Evolutionary conservation across 2,888 invertebrate genomes (phyloP).

Genomic region (Drosophila quinaria): DNA sequence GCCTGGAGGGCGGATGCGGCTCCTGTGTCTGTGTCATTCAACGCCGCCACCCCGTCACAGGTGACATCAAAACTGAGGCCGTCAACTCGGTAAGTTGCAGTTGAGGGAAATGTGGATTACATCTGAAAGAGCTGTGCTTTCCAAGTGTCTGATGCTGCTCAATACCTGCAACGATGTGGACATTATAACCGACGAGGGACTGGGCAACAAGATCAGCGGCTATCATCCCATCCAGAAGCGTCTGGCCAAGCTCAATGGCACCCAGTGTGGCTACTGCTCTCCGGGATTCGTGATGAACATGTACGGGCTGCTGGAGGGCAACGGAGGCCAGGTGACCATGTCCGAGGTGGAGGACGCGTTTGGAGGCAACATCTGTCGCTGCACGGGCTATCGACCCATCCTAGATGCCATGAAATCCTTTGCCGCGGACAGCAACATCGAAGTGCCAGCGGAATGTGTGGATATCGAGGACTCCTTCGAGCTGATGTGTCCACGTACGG

Average conservation of each 20-base stretch:
- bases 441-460: constrained; percentile 84
- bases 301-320: constrained; percentile 87
- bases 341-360: constrained; percentile 91
- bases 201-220: constrained; percentile 89
- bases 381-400: constrained; percentile 93
- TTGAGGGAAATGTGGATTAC: neutral
- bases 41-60: constrained; percentile 76
- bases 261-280: constrained; percentile 92
- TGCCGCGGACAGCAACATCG: constrained; percentile 87
- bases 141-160: constrained; percentile 88
- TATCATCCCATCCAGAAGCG: constrained; percentile 90
- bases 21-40: constrained; percentile 87
- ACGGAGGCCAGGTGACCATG: constrained; percentile 87
- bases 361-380: constrained; percentile 92
- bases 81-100: constrained; percentile 87
- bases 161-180: constrained; percentile 89
- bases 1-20: constrained; percentile 90
- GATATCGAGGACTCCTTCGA: constrained; percentile 85
- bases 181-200: constrained; percentile 90
- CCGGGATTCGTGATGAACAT: constrained; percentile 93
- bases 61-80: constrained; percentile 84
- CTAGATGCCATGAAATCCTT: constrained; percentile 92
- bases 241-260: constrained; percentile 89
- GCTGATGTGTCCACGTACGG: constrained; percentile 72
- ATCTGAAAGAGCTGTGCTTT: neutral